A percentile compares a stretch with the other conserved stretches of the same genome.
Conservation (phyloP, 2,797 vertebrate genomes). For the Lindbergichthys nudifrons region DNA sequence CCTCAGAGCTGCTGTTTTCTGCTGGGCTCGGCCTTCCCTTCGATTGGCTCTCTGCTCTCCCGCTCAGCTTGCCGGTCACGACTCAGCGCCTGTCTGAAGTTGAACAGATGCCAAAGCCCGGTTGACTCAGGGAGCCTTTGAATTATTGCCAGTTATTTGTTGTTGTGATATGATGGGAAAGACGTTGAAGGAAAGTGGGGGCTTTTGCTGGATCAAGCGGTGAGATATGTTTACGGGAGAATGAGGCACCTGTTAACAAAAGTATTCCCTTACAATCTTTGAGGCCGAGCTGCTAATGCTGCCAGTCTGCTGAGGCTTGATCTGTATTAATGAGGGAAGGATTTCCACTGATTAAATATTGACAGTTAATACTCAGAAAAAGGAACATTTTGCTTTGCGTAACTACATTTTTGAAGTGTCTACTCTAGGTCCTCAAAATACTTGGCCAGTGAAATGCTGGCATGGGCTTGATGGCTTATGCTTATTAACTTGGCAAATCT, state of each 20-base stretch:
- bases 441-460: conserved; percentile 26
- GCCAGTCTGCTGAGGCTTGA: not conserved
- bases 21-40: conserved; percentile 36
- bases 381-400: conserved; percentile 1
- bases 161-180: conserved; percentile 56
- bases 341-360: conserved; percentile 2
- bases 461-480: conserved; percentile 39
- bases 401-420: conserved; percentile 21
- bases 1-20: conserved; percentile 24
- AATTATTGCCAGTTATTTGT: conserved; percentile 67
- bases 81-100: conserved; percentile 50
- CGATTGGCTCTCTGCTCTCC: conserved; percentile 34
- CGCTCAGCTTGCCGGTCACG: conserved; percentile 68
- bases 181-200: conserved; percentile 30
- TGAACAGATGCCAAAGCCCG: conserved; percentile 60
- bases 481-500: conserved; percentile 58
- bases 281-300: not conserved
- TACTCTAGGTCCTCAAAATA: conserved; percentile 31
- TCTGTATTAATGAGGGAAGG: not conserved
- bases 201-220: conserved; percentile 21
- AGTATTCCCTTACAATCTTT: conserved; percentile 2
- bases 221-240: conserved; percentile 22
- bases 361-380: conserved; percentile 11
- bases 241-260: conserved; percentile 22
- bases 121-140: conserved; percentile 62